phyloP scores from a whole-genome alignment of 2,888 invertebrate genomes.

The Harpagoxenus sublaevis region DNA sequence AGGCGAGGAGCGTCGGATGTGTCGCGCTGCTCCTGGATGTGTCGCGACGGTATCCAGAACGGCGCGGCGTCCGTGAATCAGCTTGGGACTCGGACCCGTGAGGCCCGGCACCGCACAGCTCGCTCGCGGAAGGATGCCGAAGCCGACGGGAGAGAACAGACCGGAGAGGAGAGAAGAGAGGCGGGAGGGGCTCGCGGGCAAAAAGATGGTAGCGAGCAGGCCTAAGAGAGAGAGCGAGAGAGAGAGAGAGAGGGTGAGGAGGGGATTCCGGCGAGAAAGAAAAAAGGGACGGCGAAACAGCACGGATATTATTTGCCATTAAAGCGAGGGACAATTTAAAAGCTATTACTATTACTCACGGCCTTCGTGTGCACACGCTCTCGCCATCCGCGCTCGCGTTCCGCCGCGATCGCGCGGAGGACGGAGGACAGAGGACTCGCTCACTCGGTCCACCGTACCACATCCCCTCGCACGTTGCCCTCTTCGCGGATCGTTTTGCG shows the following conservation, averaged over 20 bases:
- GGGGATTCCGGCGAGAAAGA: conserved; percentile 51
- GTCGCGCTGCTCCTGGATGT: conserved; percentile 45
- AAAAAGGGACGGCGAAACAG: conserved; percentile 74
- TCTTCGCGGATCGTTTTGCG: conserved; percentile 71
- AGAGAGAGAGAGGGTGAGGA: conserved; percentile 49
- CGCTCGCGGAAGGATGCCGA: conserved; percentile 43
- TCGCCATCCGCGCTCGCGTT: conserved; percentile 51
- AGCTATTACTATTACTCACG: conserved; percentile 84
- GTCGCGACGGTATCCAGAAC: conserved; percentile 52
- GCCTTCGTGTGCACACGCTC: conserved; percentile 71
- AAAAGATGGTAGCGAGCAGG: conserved; percentile 43
- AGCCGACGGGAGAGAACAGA: conserved; percentile 3
- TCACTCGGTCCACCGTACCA: conserved; percentile 14
- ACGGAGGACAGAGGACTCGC: conserved; percentile 47
- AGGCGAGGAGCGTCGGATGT: conserved; percentile 30
- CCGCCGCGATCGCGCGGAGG: conserved; percentile 26
- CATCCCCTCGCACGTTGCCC: background rate
- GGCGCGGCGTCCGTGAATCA: conserved; percentile 58
- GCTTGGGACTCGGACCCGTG: background rate
- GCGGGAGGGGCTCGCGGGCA: background rate
- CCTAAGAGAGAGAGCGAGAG: conserved; percentile 47
- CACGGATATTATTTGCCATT: conserved; percentile 84
- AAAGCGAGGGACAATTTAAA: conserved; percentile 85
- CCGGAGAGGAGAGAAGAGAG: background rate
- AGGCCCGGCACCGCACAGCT: background rate